These are phyloP conservation scores for Nephila pilipes DNA, from an alignment of 1,140 invertebrate species.

Conservation along the genomic window DNA sequence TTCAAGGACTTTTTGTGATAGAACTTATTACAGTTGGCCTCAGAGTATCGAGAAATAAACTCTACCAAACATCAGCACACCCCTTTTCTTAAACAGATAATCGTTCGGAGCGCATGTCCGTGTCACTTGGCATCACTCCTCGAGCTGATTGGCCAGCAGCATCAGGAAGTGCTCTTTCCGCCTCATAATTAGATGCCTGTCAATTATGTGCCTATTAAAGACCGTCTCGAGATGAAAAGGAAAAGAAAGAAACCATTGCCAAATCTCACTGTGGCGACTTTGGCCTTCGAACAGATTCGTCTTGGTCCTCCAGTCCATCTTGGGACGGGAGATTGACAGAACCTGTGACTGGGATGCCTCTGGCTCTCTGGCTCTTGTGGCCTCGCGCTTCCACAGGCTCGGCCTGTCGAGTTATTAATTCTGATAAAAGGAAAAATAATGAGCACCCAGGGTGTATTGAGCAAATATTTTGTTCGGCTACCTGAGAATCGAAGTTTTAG, in stretches of 20 bases:
- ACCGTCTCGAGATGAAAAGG: slow-evolving; percentile 6
- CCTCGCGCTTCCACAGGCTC: neutral
- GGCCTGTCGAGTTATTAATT: slow-evolving; percentile 40
- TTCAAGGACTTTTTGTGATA: no score
- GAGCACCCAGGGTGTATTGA: slow-evolving; percentile 57
- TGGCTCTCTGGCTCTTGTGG: neutral
- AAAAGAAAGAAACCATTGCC: slow-evolving; percentile 62
- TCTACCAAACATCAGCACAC: neutral
- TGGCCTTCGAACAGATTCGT: slow-evolving; percentile 67
- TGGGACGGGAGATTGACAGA: slow-evolving; percentile 40
- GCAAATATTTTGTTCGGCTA: slow-evolving; percentile 54
- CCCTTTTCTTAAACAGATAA: slow-evolving; percentile 29
- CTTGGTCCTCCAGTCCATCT: neutral
- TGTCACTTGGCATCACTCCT: slow-evolving; percentile 69
- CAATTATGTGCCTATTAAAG: slow-evolving; percentile 74
- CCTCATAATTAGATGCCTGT: slow-evolving; percentile 70
- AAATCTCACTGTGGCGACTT: slow-evolving; percentile 34
- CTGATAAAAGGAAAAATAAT: slow-evolving; percentile 8
- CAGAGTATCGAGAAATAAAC: neutral
- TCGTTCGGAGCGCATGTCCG: neutral
- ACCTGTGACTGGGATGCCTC: neutral
- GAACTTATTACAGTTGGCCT: no score
- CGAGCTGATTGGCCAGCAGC: slow-evolving; percentile 56
- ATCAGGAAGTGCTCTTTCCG: slow-evolving; percentile 30
- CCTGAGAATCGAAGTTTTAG: neutral